phyloP scores from a whole-genome alignment of 2,888 invertebrate species.

The Pediacus dermestoides region DNA sequence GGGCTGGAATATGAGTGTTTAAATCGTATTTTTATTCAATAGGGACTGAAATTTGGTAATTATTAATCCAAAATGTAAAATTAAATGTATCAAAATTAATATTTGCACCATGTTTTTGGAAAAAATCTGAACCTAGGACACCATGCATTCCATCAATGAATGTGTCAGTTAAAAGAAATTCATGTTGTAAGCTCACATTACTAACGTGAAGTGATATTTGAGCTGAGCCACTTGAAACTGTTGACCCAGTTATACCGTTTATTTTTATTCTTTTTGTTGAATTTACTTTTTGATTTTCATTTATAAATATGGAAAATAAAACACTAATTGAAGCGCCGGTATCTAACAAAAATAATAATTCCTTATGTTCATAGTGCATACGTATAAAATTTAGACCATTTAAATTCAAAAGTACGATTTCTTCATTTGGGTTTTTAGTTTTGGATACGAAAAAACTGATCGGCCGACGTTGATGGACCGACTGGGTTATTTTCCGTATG shows the following conservation, averaged over 20 bases:
- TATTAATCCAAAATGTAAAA: constrained; percentile 11
- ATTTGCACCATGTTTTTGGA: constrained; percentile 10
- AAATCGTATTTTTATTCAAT: constrained; percentile 9
- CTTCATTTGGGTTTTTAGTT: no score
- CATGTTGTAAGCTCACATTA: constrained; percentile 7
- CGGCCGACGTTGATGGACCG: background rate
- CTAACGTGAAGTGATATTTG: constrained; percentile 4
- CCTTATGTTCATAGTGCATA: background rate
- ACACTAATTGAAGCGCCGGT: constrained; percentile 15
- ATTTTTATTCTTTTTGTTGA: constrained; percentile 6
- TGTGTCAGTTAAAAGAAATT: constrained; percentile 10
- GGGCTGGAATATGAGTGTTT: constrained; percentile 7
- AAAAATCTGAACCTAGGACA: constrained; percentile 12
- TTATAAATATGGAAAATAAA: constrained; percentile 7
- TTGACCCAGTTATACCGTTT: constrained; percentile 9
- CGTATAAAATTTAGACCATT: constrained; percentile 10
- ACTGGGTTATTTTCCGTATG: no score
- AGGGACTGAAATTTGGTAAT: constrained; percentile 8
- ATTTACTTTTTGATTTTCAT: constrained; percentile 7
- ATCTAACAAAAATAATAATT: constrained; percentile 14
- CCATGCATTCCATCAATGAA: constrained; percentile 11
- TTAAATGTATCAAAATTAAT: constrained; percentile 10
- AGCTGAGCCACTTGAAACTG: constrained; percentile 5
- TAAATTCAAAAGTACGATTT: constrained; percentile 10
- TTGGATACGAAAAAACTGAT: constrained; percentile 12